These are phyloP conservation scores for Cerceris rybyensis DNA, from an alignment of 2,888 invertebrate genomes.

Conservation along the genomic window DNA sequence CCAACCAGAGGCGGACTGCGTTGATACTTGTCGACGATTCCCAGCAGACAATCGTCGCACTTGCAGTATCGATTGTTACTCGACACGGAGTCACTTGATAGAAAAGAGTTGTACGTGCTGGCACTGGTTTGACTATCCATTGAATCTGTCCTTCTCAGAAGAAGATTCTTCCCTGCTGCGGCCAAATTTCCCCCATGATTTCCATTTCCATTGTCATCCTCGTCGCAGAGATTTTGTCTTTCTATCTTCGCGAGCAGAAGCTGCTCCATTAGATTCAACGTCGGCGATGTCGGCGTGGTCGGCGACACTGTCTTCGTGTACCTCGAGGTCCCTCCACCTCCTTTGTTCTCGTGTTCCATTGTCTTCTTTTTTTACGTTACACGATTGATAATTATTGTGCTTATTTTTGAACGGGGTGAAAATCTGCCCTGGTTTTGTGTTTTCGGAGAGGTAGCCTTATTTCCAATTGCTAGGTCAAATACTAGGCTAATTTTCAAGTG, in stretches of 20 bases:
- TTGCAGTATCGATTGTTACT: constrained; percentile 88
- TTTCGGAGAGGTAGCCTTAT: no score
- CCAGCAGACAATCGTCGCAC: constrained; percentile 92
- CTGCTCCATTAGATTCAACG: constrained; percentile 87
- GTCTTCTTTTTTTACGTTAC: constrained; percentile 12
- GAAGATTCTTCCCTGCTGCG: constrained; percentile 66
- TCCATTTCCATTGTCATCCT: constrained; percentile 74
- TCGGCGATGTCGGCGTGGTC: constrained; percentile 83
- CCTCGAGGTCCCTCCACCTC: constrained; percentile 59
- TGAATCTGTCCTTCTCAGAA: constrained; percentile 88
- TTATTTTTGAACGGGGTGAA: not conserved
- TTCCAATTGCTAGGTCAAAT: no score
- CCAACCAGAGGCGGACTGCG: constrained; percentile 66
- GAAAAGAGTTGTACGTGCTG: constrained; percentile 85
- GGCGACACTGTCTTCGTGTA: constrained; percentile 81
- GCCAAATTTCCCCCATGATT: constrained; percentile 70
- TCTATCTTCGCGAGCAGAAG: constrained; percentile 92
- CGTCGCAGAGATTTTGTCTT: constrained; percentile 82
- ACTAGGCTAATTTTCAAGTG: no score
- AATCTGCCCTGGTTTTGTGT: no score
- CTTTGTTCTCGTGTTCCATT: constrained; percentile 57
- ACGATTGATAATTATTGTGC: not conserved
- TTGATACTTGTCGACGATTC: constrained; percentile 89
- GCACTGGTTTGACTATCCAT: constrained; percentile 86
- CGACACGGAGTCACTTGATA: constrained; percentile 87